Evolutionary conservation across 2,888 invertebrate genomes (phyloP).

Genomic region (Cyrtodaria siliqua): DNA sequence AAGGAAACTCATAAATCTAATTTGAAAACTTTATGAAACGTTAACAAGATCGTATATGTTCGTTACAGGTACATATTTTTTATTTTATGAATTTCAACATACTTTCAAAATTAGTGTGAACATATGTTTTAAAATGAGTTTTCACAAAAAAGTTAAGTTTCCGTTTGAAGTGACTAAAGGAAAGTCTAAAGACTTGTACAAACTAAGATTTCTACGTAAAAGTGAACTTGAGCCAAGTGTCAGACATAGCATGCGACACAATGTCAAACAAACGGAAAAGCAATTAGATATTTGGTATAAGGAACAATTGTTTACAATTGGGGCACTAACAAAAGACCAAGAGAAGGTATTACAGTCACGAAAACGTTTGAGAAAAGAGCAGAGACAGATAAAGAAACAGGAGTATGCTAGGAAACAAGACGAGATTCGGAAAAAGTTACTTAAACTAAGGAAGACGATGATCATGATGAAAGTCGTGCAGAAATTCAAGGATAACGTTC

Average conservation of each 20-base stretch:
- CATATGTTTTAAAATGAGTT: conserved; percentile 39
- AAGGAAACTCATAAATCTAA: too few relatives aligned
- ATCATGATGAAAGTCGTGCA: conserved; percentile 51
- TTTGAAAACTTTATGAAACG: too few relatives aligned
- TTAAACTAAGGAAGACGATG: conserved; percentile 29
- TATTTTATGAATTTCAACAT: too few relatives aligned
- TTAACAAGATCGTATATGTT: too few relatives aligned
- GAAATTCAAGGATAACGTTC: conserved; percentile 50
- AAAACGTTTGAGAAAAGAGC: conserved; percentile 42
- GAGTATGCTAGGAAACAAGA: conserved; percentile 54
- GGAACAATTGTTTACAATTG: conserved; percentile 53
- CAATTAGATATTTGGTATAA: conserved; percentile 62
- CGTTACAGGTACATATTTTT: too few relatives aligned
- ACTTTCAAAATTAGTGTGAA: too few relatives aligned
- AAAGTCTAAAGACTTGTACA: conserved; percentile 46
- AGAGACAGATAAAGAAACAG: conserved; percentile 40
- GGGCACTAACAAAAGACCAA: conserved; percentile 53
- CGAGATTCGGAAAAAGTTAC: conserved; percentile 45
- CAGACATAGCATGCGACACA: conserved; percentile 44
- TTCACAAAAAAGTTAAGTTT: conserved; percentile 47
- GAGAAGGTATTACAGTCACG: conserved; percentile 43
- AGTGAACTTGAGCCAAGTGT: conserved; percentile 56
- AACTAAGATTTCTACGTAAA: conserved; percentile 51
- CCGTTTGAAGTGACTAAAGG: conserved; percentile 54
- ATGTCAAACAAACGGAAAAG: conserved; percentile 39